Evolutionary conservation across 1,140 invertebrate genomes (phyloP), one percentile per base, ranked within the genome.

Genomic region (Physella acuta): DNA sequence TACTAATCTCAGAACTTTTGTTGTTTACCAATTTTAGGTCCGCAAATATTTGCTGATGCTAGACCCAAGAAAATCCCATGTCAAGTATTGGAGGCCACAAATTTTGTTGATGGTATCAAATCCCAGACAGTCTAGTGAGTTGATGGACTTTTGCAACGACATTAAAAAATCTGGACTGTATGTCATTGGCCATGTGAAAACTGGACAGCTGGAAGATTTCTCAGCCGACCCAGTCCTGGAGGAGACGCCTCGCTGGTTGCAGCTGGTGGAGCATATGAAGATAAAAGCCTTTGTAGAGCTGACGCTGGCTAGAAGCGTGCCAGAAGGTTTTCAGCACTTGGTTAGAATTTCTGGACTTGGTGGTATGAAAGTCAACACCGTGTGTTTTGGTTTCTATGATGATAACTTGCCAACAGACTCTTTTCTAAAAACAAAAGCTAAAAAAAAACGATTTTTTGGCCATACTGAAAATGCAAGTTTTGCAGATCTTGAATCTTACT

Each of bases 11-110:
- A n/a, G 26, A 62, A 55, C 72, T 53, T 49, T 71, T 34, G 14
- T 60, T 52, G 39, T 36, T 37, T 44, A 62, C 72, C 60, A 36
- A 33, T 72, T 71, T 58, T 76, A 92, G 90, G 94, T 97, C 0
- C 87, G 97, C 51, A 99, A 99, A 84, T 99, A 99, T 85, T 87
- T 99, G 4, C 83, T 99, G 0, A 90, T 99, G 81, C 84, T 99
- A 77, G 97, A 99, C 85, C 92, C 92, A 2, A 88, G 97, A 4
- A 97, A 99, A 75, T 93, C 97, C 82, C 97, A 99, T 83, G 95
- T 99, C 0, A 99, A 99, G 86, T 99, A 96, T 85, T 99, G 98
- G 98, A 86, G 97, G 33, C 97, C 97, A 0, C 97, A 99, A 87
- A 94, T 99, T 83, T 83, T 99, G 14, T 85, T 99, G 0, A 88